These are phyloP conservation scores for Pipra filicauda DNA, from an alignment of 2,113 vertebrate genomes.

Conservation along the genomic window DNA sequence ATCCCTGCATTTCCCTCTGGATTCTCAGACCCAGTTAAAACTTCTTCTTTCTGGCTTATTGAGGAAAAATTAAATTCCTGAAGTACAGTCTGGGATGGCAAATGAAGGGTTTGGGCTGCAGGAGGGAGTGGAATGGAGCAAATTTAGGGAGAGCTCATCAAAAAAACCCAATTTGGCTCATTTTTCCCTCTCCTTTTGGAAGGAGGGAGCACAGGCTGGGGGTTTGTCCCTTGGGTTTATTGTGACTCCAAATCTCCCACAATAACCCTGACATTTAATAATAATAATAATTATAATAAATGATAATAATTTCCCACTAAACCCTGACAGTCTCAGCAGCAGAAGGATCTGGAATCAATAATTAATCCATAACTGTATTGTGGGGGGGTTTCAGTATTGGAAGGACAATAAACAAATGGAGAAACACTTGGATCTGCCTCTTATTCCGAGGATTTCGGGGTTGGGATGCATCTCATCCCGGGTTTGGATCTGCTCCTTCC, in stretches of 20 bases:
- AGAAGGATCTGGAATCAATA: not conserved
- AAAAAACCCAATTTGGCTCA: not conserved
- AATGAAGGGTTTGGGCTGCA: not conserved
- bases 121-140: not conserved
- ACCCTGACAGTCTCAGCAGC: not conserved
- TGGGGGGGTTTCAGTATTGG: not conserved
- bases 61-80: not conserved
- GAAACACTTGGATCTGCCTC: not conserved
- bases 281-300: not conserved
- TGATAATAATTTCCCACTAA: not conserved
- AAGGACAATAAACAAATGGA: slow-evolving; percentile 40
- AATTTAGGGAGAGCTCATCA: not conserved
- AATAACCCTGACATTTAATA: not conserved
- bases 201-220: not conserved
- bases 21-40: not conserved
- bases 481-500: not conserved
- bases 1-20: not conserved
- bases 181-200: not conserved
- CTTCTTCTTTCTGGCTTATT: not conserved
- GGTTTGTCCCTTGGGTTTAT: slow-evolving; percentile 48
- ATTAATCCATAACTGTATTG: not conserved
- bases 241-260: slow-evolving; percentile 54
- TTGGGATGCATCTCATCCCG: fast-evolving
- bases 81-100: not conserved
- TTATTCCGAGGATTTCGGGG: fast-evolving